Conservation (phyloP, 1,140 invertebrate species). For the Platorchestia sp. region DNA sequence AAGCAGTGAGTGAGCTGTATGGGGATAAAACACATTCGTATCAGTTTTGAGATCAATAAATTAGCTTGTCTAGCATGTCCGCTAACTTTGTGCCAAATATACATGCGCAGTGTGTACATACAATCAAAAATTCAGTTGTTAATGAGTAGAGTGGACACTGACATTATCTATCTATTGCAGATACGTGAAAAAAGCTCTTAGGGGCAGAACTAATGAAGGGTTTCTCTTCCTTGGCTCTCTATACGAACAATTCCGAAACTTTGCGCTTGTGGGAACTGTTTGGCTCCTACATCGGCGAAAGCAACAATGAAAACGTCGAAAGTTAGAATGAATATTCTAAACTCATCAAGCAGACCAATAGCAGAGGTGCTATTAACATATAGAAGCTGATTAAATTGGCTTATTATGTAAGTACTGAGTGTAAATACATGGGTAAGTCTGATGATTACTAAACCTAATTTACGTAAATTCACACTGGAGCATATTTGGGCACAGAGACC, state of each 20-base stretch:
- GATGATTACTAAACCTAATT: no score
- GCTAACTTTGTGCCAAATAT: not conserved
- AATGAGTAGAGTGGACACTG: not conserved
- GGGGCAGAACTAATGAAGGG: not conserved
- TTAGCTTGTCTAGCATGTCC: not conserved
- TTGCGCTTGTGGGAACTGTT: no score
- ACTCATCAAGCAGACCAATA: no score
- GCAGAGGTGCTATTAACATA: no score
- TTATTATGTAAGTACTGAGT: no score
- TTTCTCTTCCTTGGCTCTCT: not conserved
- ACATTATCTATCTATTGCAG: not conserved
- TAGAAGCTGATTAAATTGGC: no score
- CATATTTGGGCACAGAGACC: no score
- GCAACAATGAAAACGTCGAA: no score
- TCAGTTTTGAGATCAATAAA: not conserved
- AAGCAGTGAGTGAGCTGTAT: not conserved
- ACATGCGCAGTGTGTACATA: not conserved
- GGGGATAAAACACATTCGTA: not conserved
- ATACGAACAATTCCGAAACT: not conserved
- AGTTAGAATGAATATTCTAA: no score
- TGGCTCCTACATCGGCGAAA: no score
- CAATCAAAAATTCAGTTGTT: not conserved
- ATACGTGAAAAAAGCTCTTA: not conserved
- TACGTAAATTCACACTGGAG: no score
- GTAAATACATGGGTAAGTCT: no score